phyloP scores from a whole-genome alignment of 2,113 vertebrate genomes.

The Myrmecophaga tridactyla region DNA sequence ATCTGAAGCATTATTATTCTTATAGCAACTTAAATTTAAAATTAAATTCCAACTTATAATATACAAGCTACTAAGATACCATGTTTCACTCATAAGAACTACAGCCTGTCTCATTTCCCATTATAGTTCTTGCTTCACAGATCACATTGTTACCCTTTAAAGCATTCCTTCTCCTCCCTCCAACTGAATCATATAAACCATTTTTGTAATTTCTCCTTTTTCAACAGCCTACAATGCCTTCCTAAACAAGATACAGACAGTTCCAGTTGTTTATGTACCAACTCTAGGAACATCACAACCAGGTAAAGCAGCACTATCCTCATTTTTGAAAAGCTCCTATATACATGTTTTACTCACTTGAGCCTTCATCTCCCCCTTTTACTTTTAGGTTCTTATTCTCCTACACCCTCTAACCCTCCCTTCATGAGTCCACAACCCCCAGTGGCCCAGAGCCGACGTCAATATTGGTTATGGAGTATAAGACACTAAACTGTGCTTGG shows the following conservation, averaged over 20 bases:
- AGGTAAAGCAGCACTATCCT: conserved; percentile 62
- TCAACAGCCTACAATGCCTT: conserved; percentile 77
- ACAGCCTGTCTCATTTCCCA: neutral
- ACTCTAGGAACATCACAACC: conserved; percentile 32
- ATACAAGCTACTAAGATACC: neutral
- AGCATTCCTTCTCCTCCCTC: neutral
- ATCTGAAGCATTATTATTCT: neutral
- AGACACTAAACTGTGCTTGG: neutral
- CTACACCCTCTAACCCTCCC: neutral
- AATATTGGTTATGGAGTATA: conserved; percentile 75
- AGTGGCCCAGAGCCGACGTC: conserved; percentile 36
- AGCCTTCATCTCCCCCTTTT: neutral
- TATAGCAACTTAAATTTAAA: neutral
- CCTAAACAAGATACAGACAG: conserved; percentile 67
- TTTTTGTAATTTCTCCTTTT: neutral
- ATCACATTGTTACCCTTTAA: neutral
- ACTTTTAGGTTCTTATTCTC: conserved; percentile 43
- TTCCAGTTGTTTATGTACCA: conserved; percentile 76
- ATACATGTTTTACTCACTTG: neutral
- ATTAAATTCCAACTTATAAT: neutral
- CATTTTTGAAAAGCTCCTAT: neutral
- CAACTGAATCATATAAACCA: neutral
- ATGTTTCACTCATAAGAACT: neutral
- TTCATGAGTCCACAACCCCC: neutral
- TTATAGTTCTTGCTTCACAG: neutral